Percentiles rank a stretch among this genome's conserved stretches.
Evolutionary conservation across 2,797 vertebrate genomes (phyloP).

Genomic region (Protonibea diacanthus): DNA sequence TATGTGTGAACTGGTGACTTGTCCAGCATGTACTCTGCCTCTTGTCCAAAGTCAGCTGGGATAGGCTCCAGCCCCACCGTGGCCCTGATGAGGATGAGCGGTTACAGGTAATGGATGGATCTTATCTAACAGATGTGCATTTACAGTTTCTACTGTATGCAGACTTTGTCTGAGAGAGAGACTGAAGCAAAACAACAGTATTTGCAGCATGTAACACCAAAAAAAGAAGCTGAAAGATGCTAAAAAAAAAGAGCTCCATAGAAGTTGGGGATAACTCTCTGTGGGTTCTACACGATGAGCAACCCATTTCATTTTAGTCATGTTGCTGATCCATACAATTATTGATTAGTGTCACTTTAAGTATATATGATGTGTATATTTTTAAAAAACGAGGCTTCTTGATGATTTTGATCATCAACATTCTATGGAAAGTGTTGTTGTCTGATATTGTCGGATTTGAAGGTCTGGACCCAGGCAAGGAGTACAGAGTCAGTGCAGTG

Average conservation of each 20-base stretch:
- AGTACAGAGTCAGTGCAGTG: conserved; percentile 15
- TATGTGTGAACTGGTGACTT: too few species aligned
- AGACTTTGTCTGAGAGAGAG: neutral
- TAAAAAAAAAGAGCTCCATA: neutral
- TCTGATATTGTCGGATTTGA: too few species aligned
- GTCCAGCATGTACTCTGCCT: too few species aligned
- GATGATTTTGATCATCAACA: neutral
- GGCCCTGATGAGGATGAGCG: too few species aligned
- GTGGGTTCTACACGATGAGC: neutral
- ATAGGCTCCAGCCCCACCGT: too few species aligned
- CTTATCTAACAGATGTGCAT: too few species aligned
- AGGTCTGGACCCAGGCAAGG: neutral
- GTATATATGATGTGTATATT: too few species aligned
- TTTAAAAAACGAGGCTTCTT: neutral
- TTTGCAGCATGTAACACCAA: neutral
- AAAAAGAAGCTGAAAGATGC: neutral
- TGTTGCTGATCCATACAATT: neutral
- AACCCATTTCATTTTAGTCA: neutral
- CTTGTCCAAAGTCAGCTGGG: too few species aligned
- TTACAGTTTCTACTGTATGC: too few species aligned
- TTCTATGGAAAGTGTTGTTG: neutral
- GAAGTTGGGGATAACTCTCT: neutral
- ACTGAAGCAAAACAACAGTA: neutral
- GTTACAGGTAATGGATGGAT: too few species aligned
- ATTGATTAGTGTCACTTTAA: neutral